Evolutionary conservation across 92 coral and sea anemone species (phyloP), one percentile per base, ranked within the genome.

Genomic region (Hydrozoanthus gracilis): DNA sequence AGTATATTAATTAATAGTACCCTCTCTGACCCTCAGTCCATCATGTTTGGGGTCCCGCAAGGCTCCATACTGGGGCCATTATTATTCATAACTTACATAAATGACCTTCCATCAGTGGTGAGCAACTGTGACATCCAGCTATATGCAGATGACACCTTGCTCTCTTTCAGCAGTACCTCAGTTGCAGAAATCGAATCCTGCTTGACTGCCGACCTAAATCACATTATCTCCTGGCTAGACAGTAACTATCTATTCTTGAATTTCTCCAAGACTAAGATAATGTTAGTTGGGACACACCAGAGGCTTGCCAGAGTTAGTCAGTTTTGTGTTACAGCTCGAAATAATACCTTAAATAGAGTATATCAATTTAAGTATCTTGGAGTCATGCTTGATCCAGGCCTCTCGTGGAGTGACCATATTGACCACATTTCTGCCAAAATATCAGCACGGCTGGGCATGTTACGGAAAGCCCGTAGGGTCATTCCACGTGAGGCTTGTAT

Each of bases 281-380:
- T 88, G 83, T 67, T 82, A 4, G 8, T 73, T 16, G 87, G 87
- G 48, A 86, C 93, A 2, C 91, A 83, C 35, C 91, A 91, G 49
- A 87, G 77, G 51, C 88, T 87, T 11, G 55, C 79, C 35, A 48
- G 20, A 52, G 89, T 91, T 20, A 46, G 54, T 5, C n/a, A 61
- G 7, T 91, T 91, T 77, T 35, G 74, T 67, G 91, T 91, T 9
- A 20, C 12, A 20, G 93, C 71, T 5, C 27, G 27, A 6, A 83
- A 80, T 46, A 66, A 14, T 4, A 46, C 17, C 27, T 50, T 91
- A 12, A 79, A 46, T 35, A 84, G 94, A 50, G 91, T 91, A 9
- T 88, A 79, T 46, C 61, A 88, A 58, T 91, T 91, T 54, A 91
- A 91, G 49, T 91, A 88, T 58, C 85, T 88, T 17, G 91, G 93